These are phyloP conservation scores for Enteromius unitaeniatus DNA, from an alignment of 2,797 vertebrate species.

Conservation along the genomic window DNA sequence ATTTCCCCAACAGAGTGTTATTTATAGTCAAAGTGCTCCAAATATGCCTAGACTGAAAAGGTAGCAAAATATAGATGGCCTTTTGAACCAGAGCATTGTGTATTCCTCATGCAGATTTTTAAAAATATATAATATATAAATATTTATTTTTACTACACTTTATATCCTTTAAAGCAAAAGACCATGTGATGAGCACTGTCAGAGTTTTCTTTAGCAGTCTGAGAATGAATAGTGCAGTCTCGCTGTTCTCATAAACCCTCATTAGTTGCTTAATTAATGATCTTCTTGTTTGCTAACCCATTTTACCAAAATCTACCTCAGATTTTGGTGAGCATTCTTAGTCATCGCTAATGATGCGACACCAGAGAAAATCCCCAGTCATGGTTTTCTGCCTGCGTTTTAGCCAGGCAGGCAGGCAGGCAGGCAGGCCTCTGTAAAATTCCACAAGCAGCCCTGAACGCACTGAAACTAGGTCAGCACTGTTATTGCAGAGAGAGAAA, in stretches of 20 bases:
- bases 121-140: not conserved
- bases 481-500: slow-evolving; percentile 87
- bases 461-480: slow-evolving; percentile 89
- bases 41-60: slow-evolving; percentile 11
- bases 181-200: not conserved
- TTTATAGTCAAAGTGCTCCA: slow-evolving; percentile 29
- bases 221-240: not conserved
- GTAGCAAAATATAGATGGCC: slow-evolving; percentile 19
- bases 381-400: slow-evolving; percentile 84
- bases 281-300: not conserved
- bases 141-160: not conserved
- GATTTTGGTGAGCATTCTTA: slow-evolving; percentile 21
- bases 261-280: slow-evolving; percentile 13
- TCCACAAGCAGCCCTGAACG: slow-evolving; percentile 88
- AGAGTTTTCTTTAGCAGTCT: not conserved
- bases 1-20: slow-evolving; percentile 63
- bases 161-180: not conserved
- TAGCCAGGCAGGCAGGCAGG: slow-evolving; percentile 72
- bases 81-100: slow-evolving; percentile 11
- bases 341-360: slow-evolving; percentile 74
- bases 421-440: slow-evolving; percentile 88
- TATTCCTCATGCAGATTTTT: not conserved
- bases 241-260: not conserved
- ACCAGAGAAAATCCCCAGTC: slow-evolving; percentile 80
- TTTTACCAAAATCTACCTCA: slow-evolving; percentile 1